Evolutionary conservation across 2,113 vertebrate genomes (phyloP).

Genomic region (Larimichthys polyactis): DNA sequence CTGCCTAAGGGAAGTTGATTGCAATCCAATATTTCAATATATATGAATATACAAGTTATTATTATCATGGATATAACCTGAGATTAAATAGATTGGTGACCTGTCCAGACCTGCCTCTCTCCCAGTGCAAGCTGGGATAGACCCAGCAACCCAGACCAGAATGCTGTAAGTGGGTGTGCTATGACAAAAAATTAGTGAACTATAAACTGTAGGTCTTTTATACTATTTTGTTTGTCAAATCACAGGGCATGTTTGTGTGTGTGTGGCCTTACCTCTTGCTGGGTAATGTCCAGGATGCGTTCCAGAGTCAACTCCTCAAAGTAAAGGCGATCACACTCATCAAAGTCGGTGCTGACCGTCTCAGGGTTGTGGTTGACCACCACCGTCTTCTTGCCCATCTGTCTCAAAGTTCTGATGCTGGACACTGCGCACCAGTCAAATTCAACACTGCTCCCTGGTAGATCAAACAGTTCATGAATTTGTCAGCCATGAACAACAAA

Average conservation of each 20-base stretch:
- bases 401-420: conserved; percentile 90
- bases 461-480: neutral
- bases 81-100: neutral
- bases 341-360: conserved; percentile 98
- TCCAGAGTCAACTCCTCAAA: conserved; percentile 97
- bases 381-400: conserved; percentile 91
- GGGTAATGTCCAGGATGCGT: conserved; percentile 94
- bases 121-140: neutral
- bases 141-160: neutral
- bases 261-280: conserved; percentile 88
- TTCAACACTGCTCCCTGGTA: conserved; percentile 95
- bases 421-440: conserved; percentile 99
- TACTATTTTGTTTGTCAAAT: conserved; percentile 2
- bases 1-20: neutral
- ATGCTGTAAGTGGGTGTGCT: neutral
- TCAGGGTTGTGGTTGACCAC: conserved; percentile 98
- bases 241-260: neutral
- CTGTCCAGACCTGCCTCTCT: neutral
- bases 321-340: conserved; percentile 97
- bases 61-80: neutral
- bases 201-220: neutral
- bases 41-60: conserved; percentile 25
- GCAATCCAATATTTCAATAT: conserved; percentile 24
- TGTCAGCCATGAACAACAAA: neutral
- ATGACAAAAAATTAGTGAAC: too few relatives aligned